Evolutionary conservation across 1,140 invertebrate species (phyloP), one percentile per base, ranked within the genome.

Genomic region (Melipona quadrifasciata): DNA sequence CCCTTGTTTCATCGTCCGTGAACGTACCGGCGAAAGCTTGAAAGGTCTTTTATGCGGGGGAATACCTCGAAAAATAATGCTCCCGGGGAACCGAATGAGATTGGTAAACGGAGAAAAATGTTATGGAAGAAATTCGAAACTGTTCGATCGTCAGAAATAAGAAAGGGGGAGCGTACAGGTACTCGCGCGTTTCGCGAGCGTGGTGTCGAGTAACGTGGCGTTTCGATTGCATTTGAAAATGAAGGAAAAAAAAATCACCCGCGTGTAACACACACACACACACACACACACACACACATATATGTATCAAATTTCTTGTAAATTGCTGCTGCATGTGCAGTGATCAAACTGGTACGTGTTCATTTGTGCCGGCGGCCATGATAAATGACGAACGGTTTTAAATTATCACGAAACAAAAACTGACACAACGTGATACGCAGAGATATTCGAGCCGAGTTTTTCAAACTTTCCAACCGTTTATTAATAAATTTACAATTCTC

Each of bases 31-130:
- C 31, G 78, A 67, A 58, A 51, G 64, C 74, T 70, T 67, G 73
- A 51, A 85, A 80, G 57, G 51, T 68, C 79, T 80, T 86, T 89
- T 76, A 83, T 82, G 61, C 80, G 79, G 79, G n/a, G 83, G 10
- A 65, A 75, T 71, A 81, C 55, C 67, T 82, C 34, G 87, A 70
- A 86, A 88, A 89, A 86, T 88, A 86, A 85, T 74, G 87, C 75
- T 80, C 31, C 77, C 87, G 47, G 82, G 68, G 80, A n/a, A 68
- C 64, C 71, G 76, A 65, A 89, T 78, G 86, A 84, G 80, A 89
- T 84, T 82, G 77, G 84, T 39, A 79, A 67, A 65, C 71, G 53
- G 27, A 73, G 87, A 84, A 47, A 82, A 80, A 68, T 72, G 57
- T 71, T 67, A 61, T 58, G 58, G 65, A 77, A 47, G 65, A 81